Conservation (phyloP, 2,888 invertebrate species). For the Patella ulyssiponensis region DNA sequence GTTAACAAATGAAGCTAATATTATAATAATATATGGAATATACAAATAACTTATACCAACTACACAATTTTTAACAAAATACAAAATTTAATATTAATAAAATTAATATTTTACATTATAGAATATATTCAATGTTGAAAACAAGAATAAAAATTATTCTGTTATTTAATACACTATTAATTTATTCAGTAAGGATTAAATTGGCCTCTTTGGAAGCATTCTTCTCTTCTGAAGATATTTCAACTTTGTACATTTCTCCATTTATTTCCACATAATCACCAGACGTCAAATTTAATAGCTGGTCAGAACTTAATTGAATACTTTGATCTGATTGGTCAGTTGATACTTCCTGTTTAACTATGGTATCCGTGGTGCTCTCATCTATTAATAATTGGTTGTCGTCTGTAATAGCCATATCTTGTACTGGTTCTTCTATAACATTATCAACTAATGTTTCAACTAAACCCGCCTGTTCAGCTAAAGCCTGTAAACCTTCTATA, state of each 20-base stretch:
- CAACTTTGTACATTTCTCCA: conserved; percentile 68
- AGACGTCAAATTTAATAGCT: conserved; percentile 60
- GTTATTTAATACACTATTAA: too few species aligned
- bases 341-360: conserved; percentile 7
- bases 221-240: conserved; percentile 31
- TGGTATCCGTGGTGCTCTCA: conserved; percentile 6
- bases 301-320: conserved; percentile 62
- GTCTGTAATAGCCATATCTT: background rate
- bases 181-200: too few species aligned
- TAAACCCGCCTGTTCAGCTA: conserved; percentile 60
- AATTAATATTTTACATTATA: too few species aligned
- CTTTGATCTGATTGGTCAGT: conserved; percentile 37
- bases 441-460: conserved; percentile 36
- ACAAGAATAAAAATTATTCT: too few species aligned
- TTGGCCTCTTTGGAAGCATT: background rate
- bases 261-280: conserved; percentile 69
- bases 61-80: too few species aligned
- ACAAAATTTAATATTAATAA: too few species aligned
- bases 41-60: too few species aligned
- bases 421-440: conserved; percentile 35
- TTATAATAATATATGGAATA: too few species aligned
- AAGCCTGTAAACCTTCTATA: conserved; percentile 65
- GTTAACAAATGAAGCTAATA: too few species aligned
- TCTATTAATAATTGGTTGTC: conserved; percentile 8
- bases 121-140: too few species aligned